These are phyloP conservation scores for Oxyteleia sp. DNA, from an alignment of 2,888 invertebrate species.

Conservation along the genomic window DNA sequence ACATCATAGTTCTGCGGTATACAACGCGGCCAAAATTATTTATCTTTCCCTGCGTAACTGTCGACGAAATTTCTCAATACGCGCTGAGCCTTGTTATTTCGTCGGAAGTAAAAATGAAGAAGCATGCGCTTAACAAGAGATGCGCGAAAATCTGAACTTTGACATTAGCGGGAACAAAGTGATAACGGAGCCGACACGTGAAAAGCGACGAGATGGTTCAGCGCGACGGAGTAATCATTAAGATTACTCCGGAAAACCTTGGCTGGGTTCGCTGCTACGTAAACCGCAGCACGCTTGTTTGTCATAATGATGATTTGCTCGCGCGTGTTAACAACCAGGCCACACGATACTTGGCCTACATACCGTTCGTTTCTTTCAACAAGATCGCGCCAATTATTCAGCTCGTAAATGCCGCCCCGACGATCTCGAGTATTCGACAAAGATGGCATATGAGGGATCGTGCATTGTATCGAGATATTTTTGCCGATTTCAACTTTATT, in stretches of 20 bases:
- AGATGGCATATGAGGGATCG: too few species aligned
- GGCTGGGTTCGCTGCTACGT: slow-evolving; percentile 18
- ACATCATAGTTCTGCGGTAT: too few species aligned
- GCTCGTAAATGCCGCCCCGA: background rate
- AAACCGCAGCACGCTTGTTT: slow-evolving; percentile 35
- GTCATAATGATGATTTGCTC: slow-evolving; percentile 50
- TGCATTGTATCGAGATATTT: too few species aligned
- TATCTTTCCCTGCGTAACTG: background rate
- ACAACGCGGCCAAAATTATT: background rate
- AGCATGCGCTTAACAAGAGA: background rate
- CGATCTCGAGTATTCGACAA: too few species aligned
- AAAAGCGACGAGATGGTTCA: background rate
- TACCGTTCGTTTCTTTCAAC: slow-evolving; percentile 45
- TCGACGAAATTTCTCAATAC: background rate
- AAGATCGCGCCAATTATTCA: slow-evolving; percentile 43
- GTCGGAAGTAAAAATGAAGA: background rate
- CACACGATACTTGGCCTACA: slow-evolving; percentile 57
- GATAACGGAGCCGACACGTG: slow-evolving; percentile 14
- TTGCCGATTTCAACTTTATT: too few species aligned
- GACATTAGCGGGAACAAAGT: slow-evolving; percentile 20
- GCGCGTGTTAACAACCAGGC: slow-evolving; percentile 55
- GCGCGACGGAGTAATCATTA: slow-evolving; percentile 32
- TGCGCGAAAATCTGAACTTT: slow-evolving; percentile 10
- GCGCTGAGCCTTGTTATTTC: slow-evolving; percentile 4
- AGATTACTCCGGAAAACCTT: slow-evolving; percentile 45